A percentile compares a stretch with the other conserved stretches of the same genome.
phyloP scores from a whole-genome alignment of 2,888 invertebrate genomes.

The Vesta saturnalis region DNA sequence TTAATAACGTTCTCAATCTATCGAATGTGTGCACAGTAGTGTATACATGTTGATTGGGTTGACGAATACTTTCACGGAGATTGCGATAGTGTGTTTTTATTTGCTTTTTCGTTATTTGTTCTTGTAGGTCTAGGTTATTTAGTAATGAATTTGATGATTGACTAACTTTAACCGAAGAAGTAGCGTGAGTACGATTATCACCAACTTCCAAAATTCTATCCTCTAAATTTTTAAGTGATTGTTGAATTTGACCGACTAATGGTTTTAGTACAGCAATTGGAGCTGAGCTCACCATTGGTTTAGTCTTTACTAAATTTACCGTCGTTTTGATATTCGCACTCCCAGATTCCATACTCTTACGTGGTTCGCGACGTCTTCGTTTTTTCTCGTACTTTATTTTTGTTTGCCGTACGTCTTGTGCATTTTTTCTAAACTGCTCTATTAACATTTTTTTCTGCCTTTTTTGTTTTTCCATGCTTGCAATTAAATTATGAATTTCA shows the following conservation, averaged over 20 bases:
- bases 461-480: conserved; percentile 49
- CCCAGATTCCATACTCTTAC: conserved; percentile 1
- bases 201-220: conserved; percentile 34
- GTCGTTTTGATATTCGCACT: conserved; percentile 12
- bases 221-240: conserved; percentile 40
- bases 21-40: conserved; percentile 51
- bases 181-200: conserved; percentile 21
- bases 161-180: background rate
- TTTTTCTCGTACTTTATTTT: conserved; percentile 5
- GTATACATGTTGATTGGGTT: conserved; percentile 50
- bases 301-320: background rate
- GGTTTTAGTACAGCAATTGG: conserved; percentile 24
- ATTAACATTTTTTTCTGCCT: conserved; percentile 46
- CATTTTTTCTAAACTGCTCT: conserved; percentile 36
- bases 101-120: background rate
- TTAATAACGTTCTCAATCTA: conserved; percentile 49
- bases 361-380: background rate
- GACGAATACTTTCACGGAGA: background rate
- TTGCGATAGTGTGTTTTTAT: background rate
- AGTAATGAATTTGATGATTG: background rate
- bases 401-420: background rate
- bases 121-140: background rate
- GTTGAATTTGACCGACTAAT: conserved; percentile 34
- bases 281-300: conserved; percentile 4
- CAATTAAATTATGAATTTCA: conserved; percentile 49